Evolutionary conservation across 2,888 invertebrate species (phyloP).

Genomic region (Sesamia inferens): DNA sequence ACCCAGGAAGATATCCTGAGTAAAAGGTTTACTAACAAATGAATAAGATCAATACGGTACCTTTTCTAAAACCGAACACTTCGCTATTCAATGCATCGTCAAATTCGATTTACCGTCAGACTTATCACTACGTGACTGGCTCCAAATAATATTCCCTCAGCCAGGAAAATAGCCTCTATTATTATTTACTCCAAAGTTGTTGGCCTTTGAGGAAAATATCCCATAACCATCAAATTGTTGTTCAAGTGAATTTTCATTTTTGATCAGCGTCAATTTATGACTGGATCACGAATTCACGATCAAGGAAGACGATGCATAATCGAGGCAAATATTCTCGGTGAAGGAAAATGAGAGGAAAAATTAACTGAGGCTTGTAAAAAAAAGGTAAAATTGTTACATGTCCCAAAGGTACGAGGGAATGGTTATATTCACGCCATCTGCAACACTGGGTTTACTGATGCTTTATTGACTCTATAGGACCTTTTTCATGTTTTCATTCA

Average conservation of each 20-base stretch:
- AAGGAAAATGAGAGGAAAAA: conserved; percentile 23
- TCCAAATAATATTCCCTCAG: conserved; percentile 13
- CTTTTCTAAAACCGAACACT: conserved; percentile 31
- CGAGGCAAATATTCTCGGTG: background rate
- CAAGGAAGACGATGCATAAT: conserved; percentile 17
- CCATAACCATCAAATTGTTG: conserved; percentile 12
- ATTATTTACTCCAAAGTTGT: conserved; percentile 17
- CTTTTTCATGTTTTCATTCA: conserved; percentile 27
- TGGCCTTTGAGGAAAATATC: conserved; percentile 19
- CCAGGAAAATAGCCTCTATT: conserved; percentile 21
- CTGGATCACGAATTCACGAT: conserved; percentile 17
- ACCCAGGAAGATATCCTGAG: background rate
- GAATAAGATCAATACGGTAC: conserved; percentile 24
- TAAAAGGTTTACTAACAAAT: conserved; percentile 15
- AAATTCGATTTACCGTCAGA: conserved; percentile 47
- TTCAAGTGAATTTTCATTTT: conserved; percentile 34
- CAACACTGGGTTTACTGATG: conserved; percentile 34
- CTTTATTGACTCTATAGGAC: conserved; percentile 26
- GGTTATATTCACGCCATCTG: conserved; percentile 35
- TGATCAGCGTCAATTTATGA: conserved; percentile 21
- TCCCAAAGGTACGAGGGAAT: conserved; percentile 19
- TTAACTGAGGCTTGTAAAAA: conserved; percentile 28
- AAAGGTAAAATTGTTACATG: conserved; percentile 20
- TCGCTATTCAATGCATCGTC: conserved; percentile 47
- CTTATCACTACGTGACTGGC: conserved; percentile 37